A percentile compares a stretch with the other conserved stretches of the same genome.
Evolutionary conservation across 30 jellyfish, hydroid and myxozoan genomes (phyloP).

Genomic region (Catostylus mosaicus): DNA sequence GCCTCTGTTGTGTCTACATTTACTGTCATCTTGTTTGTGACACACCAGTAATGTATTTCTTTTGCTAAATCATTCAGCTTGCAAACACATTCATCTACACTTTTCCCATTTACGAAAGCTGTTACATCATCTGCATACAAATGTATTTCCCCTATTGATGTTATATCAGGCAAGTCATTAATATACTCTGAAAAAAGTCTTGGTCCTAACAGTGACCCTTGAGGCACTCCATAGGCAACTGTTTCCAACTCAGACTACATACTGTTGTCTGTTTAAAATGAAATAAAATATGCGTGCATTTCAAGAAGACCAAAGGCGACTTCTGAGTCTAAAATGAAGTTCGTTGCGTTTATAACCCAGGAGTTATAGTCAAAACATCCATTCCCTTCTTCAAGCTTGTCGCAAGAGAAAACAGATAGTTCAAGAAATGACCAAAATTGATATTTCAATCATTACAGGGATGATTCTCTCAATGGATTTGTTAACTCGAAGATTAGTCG

Average conservation of each 20-base stretch:
- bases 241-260: not conserved
- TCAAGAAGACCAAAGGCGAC: too few species aligned
- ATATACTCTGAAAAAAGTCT: not conserved
- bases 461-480: too few species aligned
- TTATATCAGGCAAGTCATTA: conserved; percentile 10
- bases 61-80: conserved; percentile 24
- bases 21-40: conserved; percentile 22
- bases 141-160: conserved; percentile 22
- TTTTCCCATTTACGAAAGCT: conserved; percentile 40
- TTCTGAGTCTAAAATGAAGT: too few species aligned
- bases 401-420: too few species aligned
- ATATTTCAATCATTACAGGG: too few species aligned
- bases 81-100: conserved; percentile 40
- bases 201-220: not conserved
- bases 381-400: too few species aligned
- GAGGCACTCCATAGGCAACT: not conserved
- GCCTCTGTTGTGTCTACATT: conserved; percentile 14
- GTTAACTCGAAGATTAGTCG: too few species aligned
- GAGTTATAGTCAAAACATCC: too few species aligned
- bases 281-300: too few species aligned
- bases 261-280: too few species aligned
- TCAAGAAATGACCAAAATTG: too few species aligned
- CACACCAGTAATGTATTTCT: not conserved
- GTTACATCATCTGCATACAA: conserved; percentile 38
- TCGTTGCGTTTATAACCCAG: too few species aligned